Base-by-base conservation (phyloP, 2,113 vertebrate genomes). In the Oenanthe oenanthe region DNA sequence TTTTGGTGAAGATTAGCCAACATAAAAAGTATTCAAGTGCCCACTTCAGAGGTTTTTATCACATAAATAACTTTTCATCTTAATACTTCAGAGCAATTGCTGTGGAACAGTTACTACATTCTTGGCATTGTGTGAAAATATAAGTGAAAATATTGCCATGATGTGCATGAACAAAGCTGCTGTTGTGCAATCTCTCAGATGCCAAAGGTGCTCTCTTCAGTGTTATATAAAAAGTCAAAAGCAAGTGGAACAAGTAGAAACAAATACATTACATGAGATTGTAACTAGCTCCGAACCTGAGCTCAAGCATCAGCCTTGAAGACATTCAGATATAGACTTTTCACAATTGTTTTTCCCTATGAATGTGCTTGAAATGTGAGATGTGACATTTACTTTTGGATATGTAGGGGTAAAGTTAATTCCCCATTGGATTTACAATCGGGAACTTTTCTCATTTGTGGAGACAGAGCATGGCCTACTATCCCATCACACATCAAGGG, bases 191-290 rank as follows among this genome's bases (percentile, higher is more conserved):
- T 21, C 48, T 57, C 32, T 40, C 13, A 17, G 38, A 4, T 71
- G 73, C 40, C 67, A 88, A 82, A 95, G 71, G 81, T 88, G 53
- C 54, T 74, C 60, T 94, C 70, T 85, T 63, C 83, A 88, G 51
- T n/a, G 57, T 67, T 90, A 29, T 28, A 51, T 25, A 34, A 72
- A 78, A 93, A 92, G 45, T 42, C 22, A 83, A 72, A 94, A 89
- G 31, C 10, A 22, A 40, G 29, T 50, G 43, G 84, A 67, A 67
- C 10, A 76, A 94, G 51, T 17, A 38, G 32, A 67, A 81, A 72
- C 38, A 45, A 58, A 16, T 67, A 57, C 88, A 13, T 68, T 60
- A 13, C 65, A 62, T 73, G 53, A 92, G 73, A 48, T 16, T 60
- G 78, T 85, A 94, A 71, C 76, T 75, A 76, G 70, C 25, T n/a